These are phyloP conservation scores for Drosophila bifasciata DNA, from an alignment of 1,140 invertebrate species.

Conservation along the genomic window DNA sequence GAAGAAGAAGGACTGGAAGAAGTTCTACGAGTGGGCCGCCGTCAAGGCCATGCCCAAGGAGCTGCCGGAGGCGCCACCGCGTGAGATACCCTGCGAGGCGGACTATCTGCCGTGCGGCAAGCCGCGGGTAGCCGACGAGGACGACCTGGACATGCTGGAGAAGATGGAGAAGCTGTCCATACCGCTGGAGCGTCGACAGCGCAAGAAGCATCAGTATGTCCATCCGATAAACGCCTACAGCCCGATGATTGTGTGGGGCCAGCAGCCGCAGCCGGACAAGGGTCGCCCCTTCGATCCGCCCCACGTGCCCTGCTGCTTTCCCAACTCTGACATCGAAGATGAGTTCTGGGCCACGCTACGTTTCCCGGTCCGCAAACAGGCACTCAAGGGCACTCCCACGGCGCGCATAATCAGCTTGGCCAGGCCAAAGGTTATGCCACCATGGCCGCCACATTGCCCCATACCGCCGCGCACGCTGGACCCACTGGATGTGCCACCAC, in stretches of 20 bases:
- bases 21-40: conserved; percentile 47
- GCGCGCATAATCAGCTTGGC: conserved; percentile 62
- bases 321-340: conserved; percentile 60
- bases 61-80: neutral
- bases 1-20: conserved; percentile 51
- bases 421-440: conserved; percentile 56
- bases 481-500: conserved; percentile 24
- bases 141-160: conserved; percentile 16
- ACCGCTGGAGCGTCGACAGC: conserved; percentile 47
- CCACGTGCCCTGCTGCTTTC: conserved; percentile 53
- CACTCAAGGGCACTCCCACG: conserved; percentile 52
- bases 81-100: conserved; percentile 34
- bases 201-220: conserved; percentile 46
- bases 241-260: conserved; percentile 60
- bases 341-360: conserved; percentile 64
- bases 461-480: conserved; percentile 36
- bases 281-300: conserved; percentile 59
- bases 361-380: conserved; percentile 58
- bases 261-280: conserved; percentile 56
- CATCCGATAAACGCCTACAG: conserved; percentile 37
- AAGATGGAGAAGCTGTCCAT: conserved; percentile 30
- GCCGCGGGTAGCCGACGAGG: neutral
- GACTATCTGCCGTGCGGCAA: conserved; percentile 49
- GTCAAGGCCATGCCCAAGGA: conserved; percentile 34
- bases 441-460: conserved; percentile 59